A percentile compares a stretch with the other conserved stretches of the same genome.
Conservation (phyloP, 1,140 invertebrate species). For the Charaxes varanes region DNA sequence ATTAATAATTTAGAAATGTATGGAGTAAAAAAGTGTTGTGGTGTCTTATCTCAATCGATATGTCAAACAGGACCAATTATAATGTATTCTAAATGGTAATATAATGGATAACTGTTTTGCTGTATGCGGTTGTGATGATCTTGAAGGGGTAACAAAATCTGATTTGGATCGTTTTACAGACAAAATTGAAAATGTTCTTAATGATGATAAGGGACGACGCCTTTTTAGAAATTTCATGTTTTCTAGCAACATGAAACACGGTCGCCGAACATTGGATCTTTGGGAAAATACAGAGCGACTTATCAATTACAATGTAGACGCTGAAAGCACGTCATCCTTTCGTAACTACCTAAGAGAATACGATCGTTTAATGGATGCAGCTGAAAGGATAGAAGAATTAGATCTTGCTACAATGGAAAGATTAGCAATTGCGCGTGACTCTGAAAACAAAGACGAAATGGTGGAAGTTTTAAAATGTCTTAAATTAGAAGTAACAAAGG, state of each 20-base stretch:
- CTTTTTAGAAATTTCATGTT: slow-evolving; percentile 67
- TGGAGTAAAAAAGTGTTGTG: slow-evolving; percentile 5
- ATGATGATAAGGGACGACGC: slow-evolving; percentile 59
- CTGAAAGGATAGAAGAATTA: slow-evolving; percentile 59
- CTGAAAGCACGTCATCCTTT: slow-evolving; percentile 38
- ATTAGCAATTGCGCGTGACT: slow-evolving; percentile 43
- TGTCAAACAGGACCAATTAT: slow-evolving; percentile 28
- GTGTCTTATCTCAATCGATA: slow-evolving; percentile 39
- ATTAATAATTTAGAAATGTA: slow-evolving; percentile 4
- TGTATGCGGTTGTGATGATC: slow-evolving; percentile 60
- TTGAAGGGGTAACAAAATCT: slow-evolving; percentile 56
- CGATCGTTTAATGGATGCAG: slow-evolving; percentile 48
- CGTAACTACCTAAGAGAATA: slow-evolving; percentile 37
- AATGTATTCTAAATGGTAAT: slow-evolving; percentile 32
- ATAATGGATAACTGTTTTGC: slow-evolving; percentile 68
- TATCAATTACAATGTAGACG: slow-evolving; percentile 36
- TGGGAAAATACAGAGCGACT: slow-evolving; percentile 60
- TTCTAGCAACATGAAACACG: slow-evolving; percentile 54
- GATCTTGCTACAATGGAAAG: slow-evolving; percentile 63
- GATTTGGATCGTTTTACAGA: slow-evolving; percentile 71
- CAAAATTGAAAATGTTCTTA: slow-evolving; percentile 68
- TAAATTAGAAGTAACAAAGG: slow-evolving; percentile 53
- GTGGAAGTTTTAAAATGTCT: slow-evolving; percentile 47
- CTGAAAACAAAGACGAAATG: slow-evolving; percentile 54
- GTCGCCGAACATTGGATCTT: slow-evolving; percentile 48